Percentiles rank a stretch among this genome's conserved stretches.
Evolutionary conservation across 2,888 invertebrate genomes (phyloP).

Genomic region (Steinernema hermaphroditum): DNA sequence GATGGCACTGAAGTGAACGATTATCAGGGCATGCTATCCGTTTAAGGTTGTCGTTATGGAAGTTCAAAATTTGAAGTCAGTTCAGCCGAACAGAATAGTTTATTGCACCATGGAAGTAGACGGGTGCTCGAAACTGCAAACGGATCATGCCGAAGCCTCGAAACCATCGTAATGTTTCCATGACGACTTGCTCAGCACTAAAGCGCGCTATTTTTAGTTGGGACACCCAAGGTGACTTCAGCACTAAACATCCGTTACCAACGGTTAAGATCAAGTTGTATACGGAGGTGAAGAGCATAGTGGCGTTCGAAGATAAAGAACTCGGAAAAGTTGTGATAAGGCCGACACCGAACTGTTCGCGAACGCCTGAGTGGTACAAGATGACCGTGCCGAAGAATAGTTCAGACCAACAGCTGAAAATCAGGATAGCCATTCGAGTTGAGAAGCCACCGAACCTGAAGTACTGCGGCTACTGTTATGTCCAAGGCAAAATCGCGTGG

Average conservation of each 20-base stretch:
- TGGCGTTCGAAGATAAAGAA: conserved; percentile 92
- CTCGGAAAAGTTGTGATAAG: conserved; percentile 68
- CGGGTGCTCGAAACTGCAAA: conserved; percentile 96
- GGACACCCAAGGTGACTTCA: conserved; percentile 99
- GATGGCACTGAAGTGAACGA: not conserved
- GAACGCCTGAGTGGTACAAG: conserved; percentile 85
- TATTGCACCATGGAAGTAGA: conserved; percentile 99
- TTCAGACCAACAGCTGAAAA: conserved; percentile 90
- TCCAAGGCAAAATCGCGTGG: conserved; percentile 86
- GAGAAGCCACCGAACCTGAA: conserved; percentile 99
- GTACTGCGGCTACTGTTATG: conserved; percentile 81
- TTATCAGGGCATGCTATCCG: conserved; percentile 1
- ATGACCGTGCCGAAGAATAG: conserved; percentile 93
- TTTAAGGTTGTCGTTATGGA: conserved; percentile 94
- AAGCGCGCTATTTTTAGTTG: conserved; percentile 75
- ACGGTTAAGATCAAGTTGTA: conserved; percentile 95
- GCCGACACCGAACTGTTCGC: conserved; percentile 73
- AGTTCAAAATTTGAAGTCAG: conserved; percentile 93
- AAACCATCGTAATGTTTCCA: conserved; percentile 75
- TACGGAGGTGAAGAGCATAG: conserved; percentile 93
- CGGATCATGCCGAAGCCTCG: conserved; percentile 97
- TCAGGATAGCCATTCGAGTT: conserved; percentile 96
- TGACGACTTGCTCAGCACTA: not conserved
- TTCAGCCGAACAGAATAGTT: conserved; percentile 94
- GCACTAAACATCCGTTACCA: conserved; percentile 93